Base-by-base conservation (phyloP, 2,797 vertebrate species). In the Acanthiza pusilla region DNA sequence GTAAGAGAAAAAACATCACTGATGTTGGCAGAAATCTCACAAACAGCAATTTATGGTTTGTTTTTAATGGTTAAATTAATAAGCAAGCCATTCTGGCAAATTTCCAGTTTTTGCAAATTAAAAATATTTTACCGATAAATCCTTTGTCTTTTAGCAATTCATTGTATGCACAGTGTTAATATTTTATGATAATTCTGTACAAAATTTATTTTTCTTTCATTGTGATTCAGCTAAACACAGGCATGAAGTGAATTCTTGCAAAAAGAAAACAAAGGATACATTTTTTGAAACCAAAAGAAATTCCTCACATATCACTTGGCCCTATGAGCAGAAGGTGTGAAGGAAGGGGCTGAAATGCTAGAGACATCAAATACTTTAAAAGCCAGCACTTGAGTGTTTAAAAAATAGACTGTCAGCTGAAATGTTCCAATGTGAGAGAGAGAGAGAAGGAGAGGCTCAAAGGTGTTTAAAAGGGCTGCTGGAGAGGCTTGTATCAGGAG, bases 321-420 rank as follows among this genome's bases (percentile, higher is more conserved):
- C 76, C 88, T 95, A 11, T 68, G 91, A 95, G 82, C 74, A 90
- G 91, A 91, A 93, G 71, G 94, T 96, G 93, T 93, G 95, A 97
- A 85, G 89, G 82, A 94, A 94, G 80, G 72, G 79, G 77, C 71
- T 94, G 89, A 93, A 96, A 95, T 95, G 70, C 85, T 95, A 84
- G 76, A 91, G 81, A 93, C 85, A 95, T 96, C 95, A 97, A 96
- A 96, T 95, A 63, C 89, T 94, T 94, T 89, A 78, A 93, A 96
- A 95, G 80, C 54, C 66, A 88, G 62, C 89, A 87, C 83, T 54
- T 82, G 89, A 94, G 83, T 62, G 83, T 94, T 95, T 96, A 95
- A 96, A 94, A 97, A 95, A 91, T 85, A 95, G 91, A 76, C 91
- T 96, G 96, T 95, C 91, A 88, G 89, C 76, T 94, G 96, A 94